These are phyloP conservation scores for Caenorhabditis doughertyi DNA, from an alignment of 2,888 invertebrate genomes.

Conservation along the genomic window DNA sequence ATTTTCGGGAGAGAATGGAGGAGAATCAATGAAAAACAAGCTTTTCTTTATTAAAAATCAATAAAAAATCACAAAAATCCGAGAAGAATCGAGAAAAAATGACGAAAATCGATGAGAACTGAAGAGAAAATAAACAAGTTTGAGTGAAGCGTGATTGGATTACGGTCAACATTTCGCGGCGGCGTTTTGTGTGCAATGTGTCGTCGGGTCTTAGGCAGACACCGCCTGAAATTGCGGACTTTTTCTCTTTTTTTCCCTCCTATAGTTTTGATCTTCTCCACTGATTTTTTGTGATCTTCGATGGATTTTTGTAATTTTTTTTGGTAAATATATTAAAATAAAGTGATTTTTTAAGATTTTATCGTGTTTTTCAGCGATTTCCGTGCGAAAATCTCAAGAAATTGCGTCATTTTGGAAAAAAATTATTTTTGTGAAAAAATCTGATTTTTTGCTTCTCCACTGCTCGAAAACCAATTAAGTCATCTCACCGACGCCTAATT, in stretches of 20 bases:
- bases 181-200: slow-evolving; percentile 19
- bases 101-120: neutral
- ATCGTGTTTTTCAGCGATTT: neutral
- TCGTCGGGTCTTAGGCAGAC: slow-evolving; percentile 34
- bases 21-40: neutral
- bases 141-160: slow-evolving; percentile 21
- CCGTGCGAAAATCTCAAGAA: neutral
- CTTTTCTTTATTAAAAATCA: neutral
- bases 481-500: too few relatives aligned
- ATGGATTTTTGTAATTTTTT: neutral
- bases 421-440: neutral
- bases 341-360: neutral
- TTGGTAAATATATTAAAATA: neutral
- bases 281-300: neutral
- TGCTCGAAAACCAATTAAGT: too few relatives aligned
- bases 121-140: slow-evolving; percentile 1
- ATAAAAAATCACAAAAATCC: slow-evolving; percentile 20
- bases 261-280: slow-evolving; percentile 3
- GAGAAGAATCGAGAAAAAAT: slow-evolving; percentile 11
- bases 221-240: slow-evolving; percentile 31
- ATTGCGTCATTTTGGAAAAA: slow-evolving; percentile 37
- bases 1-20: neutral
- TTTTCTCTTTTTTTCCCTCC: slow-evolving; percentile 18
- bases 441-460: too few relatives aligned
- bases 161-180: slow-evolving; percentile 44